Evolutionary conservation across 2,888 invertebrate genomes (phyloP).

Genomic region (Mesochorus sp.): DNA sequence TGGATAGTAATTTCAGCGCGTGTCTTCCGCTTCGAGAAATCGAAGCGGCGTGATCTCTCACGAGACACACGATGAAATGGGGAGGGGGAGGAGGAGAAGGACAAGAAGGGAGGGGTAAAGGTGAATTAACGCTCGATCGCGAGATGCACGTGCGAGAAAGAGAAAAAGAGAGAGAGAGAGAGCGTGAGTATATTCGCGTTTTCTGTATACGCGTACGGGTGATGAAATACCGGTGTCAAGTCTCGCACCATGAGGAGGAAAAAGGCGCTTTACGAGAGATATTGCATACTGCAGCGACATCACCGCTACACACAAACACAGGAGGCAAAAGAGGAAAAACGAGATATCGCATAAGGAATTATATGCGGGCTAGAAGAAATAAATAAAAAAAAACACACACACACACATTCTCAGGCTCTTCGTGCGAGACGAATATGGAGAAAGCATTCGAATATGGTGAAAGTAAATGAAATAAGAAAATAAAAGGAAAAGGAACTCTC

Average conservation of each 20-base stretch:
- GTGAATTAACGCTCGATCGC: constrained; percentile 36
- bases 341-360: constrained; percentile 37
- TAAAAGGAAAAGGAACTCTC: neutral
- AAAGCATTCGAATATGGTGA: neutral
- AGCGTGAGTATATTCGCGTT: neutral
- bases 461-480: neutral
- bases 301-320: constrained; percentile 2
- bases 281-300: constrained; percentile 9
- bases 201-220: neutral
- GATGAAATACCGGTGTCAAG: constrained; percentile 39
- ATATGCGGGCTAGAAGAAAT: neutral
- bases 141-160: constrained; percentile 22
- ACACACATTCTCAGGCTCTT: neutral
- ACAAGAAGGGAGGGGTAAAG: neutral
- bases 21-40: constrained; percentile 58
- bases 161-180: no score
- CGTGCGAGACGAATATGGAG: constrained; percentile 3
- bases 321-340: constrained; percentile 15
- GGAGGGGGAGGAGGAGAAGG: neutral
- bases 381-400: neutral
- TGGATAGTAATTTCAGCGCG: constrained; percentile 56
- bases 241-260: constrained; percentile 36
- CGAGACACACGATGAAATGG: constrained; percentile 18
- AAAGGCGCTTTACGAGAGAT: constrained; percentile 12
- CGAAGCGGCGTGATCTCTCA: constrained; percentile 41